Percentiles rank a stretch among this genome's conserved stretches.
These are phyloP conservation scores for Miltochrista miniata DNA, from an alignment of 2,888 invertebrate genomes.

Conservation along the genomic window DNA sequence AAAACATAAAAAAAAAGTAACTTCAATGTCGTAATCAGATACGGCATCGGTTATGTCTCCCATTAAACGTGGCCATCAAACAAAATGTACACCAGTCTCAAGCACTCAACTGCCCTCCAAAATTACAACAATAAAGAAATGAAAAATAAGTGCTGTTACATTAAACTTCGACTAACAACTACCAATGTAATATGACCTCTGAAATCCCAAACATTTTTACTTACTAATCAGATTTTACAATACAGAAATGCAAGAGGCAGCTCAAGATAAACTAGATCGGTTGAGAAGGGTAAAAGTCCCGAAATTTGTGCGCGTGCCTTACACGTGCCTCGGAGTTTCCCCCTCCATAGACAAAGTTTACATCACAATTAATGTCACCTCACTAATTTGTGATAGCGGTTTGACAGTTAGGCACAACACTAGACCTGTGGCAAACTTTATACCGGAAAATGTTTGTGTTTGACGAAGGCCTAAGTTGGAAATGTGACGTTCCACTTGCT, in stretches of 20 bases:
- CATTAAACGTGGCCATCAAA: slow-evolving; percentile 28
- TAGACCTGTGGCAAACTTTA: slow-evolving; percentile 31
- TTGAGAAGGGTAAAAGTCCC: slow-evolving; percentile 48
- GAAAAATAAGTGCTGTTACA: slow-evolving; percentile 54
- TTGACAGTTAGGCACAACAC: slow-evolving; percentile 47
- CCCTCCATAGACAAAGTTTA: slow-evolving; percentile 56
- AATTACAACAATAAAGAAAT: slow-evolving; percentile 63
- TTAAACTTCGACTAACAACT: slow-evolving; percentile 33
- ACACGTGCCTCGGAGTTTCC: slow-evolving; percentile 53
- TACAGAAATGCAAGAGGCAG: slow-evolving; percentile 4
- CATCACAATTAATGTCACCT: slow-evolving; percentile 70
- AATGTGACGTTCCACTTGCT: too few species aligned
- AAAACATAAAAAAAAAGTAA: not conserved
- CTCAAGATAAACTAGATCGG: slow-evolving; percentile 20
- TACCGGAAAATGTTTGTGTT: slow-evolving; percentile 6
- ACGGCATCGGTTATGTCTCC: slow-evolving; percentile 16
- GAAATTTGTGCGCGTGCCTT: slow-evolving; percentile 59
- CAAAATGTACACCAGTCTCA: slow-evolving; percentile 41
- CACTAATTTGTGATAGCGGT: slow-evolving; percentile 66
- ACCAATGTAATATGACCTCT: slow-evolving; percentile 22
- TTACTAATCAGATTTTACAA: not conserved
- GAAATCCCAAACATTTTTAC: not conserved
- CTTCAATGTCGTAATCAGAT: not conserved
- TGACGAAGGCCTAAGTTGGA: not conserved
- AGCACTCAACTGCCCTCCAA: slow-evolving; percentile 55